These are phyloP conservation scores for Iguana delicatissima DNA, from an alignment of 2,797 vertebrate genomes.

Conservation along the genomic window DNA sequence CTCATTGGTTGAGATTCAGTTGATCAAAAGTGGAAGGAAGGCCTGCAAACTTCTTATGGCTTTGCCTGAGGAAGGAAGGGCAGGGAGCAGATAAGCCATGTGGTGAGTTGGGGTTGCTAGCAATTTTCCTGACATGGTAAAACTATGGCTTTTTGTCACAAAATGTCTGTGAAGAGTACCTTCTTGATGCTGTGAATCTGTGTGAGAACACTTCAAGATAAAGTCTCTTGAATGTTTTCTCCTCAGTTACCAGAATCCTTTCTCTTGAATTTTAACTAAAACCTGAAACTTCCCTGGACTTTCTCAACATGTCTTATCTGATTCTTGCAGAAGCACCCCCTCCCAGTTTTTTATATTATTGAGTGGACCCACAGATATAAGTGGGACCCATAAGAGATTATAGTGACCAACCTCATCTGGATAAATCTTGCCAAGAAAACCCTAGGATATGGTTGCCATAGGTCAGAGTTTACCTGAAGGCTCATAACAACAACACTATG, in stretches of 20 bases:
- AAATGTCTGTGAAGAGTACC: neutral
- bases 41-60: neutral
- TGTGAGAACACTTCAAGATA: neutral
- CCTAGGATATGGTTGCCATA: no score
- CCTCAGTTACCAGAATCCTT: neutral
- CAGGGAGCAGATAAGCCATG: neutral
- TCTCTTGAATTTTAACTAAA: neutral
- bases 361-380: neutral
- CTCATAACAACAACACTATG: no score
- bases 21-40: neutral
- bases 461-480: no score
- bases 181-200: neutral
- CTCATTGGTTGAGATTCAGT: neutral
- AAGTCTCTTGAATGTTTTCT: neutral
- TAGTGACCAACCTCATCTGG: no score
- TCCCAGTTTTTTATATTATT: neutral
- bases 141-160: neutral
- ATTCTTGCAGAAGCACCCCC: neutral
- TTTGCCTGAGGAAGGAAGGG: neutral
- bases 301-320: neutral
- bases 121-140: neutral
- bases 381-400: no score
- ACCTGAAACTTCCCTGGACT: neutral
- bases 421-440: no score
- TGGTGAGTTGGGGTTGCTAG: neutral